These are phyloP conservation scores for Arnoldichthys spilopterus DNA, from an alignment of 2,797 vertebrate genomes.

Conservation along the genomic window DNA sequence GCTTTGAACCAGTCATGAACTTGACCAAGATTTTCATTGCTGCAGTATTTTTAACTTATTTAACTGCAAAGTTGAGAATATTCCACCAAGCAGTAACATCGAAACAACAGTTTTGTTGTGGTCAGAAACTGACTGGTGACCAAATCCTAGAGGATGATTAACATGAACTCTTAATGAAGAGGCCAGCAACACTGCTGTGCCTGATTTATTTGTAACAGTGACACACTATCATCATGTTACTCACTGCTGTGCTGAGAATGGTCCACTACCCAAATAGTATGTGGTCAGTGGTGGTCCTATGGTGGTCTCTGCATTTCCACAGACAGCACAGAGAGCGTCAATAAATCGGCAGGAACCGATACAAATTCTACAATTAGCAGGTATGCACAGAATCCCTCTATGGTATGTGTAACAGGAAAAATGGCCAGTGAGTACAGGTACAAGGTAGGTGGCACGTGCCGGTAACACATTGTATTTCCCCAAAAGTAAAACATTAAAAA, in stretches of 20 bases:
- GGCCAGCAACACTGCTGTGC: not conserved
- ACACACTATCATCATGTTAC: no score
- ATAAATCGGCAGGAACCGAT: not conserved
- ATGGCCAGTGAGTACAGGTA: not conserved
- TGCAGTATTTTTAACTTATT: not conserved
- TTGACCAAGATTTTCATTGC: not conserved
- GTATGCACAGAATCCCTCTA: not conserved
- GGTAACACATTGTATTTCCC: not conserved
- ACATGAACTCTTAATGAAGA: not conserved
- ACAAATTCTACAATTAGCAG: not conserved
- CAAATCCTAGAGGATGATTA: not conserved
- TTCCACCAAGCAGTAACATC: not conserved
- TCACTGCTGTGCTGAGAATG: not conserved
- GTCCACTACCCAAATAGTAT: not conserved
- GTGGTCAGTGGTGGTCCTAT: not conserved
- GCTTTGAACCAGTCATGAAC: conserved; percentile 8
- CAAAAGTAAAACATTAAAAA: not conserved
- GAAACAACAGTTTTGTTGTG: not conserved
- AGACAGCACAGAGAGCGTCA: not conserved
- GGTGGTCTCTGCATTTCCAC: not conserved
- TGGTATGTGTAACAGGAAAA: not conserved
- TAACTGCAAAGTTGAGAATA: not conserved
- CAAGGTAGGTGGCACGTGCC: not conserved
- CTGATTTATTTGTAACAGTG: no score
- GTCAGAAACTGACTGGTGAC: not conserved